Percentiles rank a stretch among this genome's conserved stretches.
Evolutionary conservation across 1,140 invertebrate species (phyloP).

Genomic region (Drosophila pruinosa): DNA sequence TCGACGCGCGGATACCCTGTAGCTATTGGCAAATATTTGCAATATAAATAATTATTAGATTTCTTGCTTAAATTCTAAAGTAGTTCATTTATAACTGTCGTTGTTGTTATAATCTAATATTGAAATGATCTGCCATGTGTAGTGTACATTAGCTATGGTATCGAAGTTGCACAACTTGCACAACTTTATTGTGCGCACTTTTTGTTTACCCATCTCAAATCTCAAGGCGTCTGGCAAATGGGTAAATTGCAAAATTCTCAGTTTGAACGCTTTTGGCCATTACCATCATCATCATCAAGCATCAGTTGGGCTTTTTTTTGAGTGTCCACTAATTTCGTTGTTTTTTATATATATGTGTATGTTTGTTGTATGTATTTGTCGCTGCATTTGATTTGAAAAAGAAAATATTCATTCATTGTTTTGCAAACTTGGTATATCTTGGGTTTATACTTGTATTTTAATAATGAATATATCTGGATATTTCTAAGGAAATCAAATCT

Average conservation of each 20-base stretch:
- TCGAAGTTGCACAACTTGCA: not conserved
- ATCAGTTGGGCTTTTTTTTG: conserved; percentile 13
- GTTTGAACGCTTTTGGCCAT: conserved; percentile 16
- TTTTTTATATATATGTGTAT: not conserved
- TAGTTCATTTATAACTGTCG: no score
- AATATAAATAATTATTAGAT: no score
- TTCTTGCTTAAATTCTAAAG: not conserved
- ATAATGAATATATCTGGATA: not conserved
- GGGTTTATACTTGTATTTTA: not conserved
- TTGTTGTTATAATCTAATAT: no score
- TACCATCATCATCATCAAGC: not conserved
- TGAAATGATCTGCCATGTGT: no score
- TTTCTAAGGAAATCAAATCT: no score
- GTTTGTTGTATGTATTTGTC: not conserved
- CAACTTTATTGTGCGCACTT: conserved; percentile 9
- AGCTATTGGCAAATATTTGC: no score
- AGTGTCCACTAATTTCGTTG: conserved; percentile 23
- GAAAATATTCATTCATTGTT: no score
- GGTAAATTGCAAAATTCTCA: conserved; percentile 40
- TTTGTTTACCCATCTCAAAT: not conserved
- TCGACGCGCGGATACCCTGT: not conserved
- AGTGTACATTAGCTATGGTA: no score
- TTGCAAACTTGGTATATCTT: not conserved
- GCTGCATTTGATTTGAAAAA: conserved; percentile 23
- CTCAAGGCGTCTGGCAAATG: conserved; percentile 44